Evolutionary conservation across 2,113 vertebrate species (phyloP).

Genomic region (Pomatorhinus ruficollis): DNA sequence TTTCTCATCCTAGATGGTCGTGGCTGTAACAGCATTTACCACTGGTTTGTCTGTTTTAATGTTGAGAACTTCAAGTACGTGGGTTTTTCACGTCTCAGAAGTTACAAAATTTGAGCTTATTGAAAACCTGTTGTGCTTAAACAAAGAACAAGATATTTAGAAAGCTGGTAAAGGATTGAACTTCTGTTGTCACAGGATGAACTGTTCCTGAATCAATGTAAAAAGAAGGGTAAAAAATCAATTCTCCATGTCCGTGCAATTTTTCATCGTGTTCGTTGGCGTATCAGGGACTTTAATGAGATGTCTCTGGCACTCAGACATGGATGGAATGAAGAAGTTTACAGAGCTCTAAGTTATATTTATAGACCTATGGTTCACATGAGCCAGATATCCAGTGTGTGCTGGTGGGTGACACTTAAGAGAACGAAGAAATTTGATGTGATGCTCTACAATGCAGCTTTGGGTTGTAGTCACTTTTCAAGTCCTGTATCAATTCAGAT

Average conservation of each 20-base stretch:
- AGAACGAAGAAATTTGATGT: accelerated
- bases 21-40: neutral
- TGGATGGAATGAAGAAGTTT: neutral
- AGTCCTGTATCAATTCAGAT: too few species aligned
- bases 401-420: neutral
- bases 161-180: neutral
- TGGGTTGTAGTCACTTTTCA: accelerated
- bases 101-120: neutral
- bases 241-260: neutral
- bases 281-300: neutral
- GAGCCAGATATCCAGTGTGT: neutral
- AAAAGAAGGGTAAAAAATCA: neutral
- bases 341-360: neutral
- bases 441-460: neutral
- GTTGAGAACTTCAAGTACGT: neutral
- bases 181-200: neutral
- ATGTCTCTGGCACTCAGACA: neutral
- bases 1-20: neutral
- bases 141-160: neutral
- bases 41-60: neutral
- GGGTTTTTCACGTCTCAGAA: neutral
- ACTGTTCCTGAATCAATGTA: neutral
- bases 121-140: neutral
- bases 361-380: neutral
- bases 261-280: neutral